Evolutionary conservation across 2,888 invertebrate species (phyloP).

Genomic region (Nematopogon swammerdamellus): DNA sequence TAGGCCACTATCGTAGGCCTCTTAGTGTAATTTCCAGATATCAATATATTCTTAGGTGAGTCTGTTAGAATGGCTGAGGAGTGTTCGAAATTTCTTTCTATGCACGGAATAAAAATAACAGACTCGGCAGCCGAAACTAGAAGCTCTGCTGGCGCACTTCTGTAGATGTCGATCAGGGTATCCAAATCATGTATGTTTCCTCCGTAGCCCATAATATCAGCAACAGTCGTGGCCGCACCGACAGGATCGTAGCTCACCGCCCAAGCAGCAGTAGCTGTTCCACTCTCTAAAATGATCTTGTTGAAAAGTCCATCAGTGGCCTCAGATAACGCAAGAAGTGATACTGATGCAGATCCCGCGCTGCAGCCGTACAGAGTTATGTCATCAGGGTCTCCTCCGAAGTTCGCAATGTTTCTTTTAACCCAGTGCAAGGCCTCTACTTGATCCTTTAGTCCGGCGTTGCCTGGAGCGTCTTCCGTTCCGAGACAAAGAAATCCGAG

Average conservation of each 20-base stretch:
- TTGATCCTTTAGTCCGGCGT: conserved; percentile 7
- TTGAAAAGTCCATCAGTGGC: conserved; percentile 1
- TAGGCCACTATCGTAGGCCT: conserved; percentile 1
- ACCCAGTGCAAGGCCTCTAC: conserved; percentile 3
- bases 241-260: neutral
- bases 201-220: neutral
- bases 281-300: conserved; percentile 3
- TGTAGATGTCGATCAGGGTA: neutral
- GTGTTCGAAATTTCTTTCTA: neutral
- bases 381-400: neutral
- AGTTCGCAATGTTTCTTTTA: neutral
- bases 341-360: neutral
- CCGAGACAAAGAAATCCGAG: conserved; percentile 10
- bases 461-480: conserved; percentile 9
- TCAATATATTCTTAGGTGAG: neutral
- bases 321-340: neutral
- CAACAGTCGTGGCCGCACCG: neutral
- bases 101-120: too few species aligned
- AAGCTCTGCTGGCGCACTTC: neutral
- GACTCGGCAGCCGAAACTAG: neutral
- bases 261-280: neutral
- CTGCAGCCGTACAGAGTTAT: conserved; percentile 3
- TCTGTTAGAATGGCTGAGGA: neutral
- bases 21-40: neutral
- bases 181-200: conserved; percentile 1